Percentiles rank a stretch among this genome's conserved stretches.
These are phyloP conservation scores for Eupithecia abbreviata DNA, from an alignment of 2,888 invertebrate species.

Conservation along the genomic window DNA sequence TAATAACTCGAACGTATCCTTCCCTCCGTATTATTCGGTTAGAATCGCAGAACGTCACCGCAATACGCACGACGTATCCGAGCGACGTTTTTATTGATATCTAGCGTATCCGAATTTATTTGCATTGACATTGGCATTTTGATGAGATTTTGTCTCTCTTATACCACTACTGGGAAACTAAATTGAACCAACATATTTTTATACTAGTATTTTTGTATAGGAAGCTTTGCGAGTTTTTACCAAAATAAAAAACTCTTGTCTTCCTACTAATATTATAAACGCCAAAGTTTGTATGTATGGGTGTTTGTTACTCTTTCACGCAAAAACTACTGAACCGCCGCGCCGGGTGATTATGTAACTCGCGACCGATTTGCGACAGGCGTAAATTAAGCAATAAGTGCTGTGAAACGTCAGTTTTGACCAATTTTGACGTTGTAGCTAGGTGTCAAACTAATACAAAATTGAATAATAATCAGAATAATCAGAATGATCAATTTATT, in stretches of 20 bases:
- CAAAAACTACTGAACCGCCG: too few relatives aligned
- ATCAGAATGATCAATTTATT: too few relatives aligned
- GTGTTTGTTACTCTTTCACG: too few relatives aligned
- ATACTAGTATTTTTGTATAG: background rate
- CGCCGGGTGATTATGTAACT: too few relatives aligned
- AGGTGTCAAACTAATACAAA: too few relatives aligned
- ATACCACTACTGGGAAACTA: background rate
- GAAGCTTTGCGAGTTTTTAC: background rate
- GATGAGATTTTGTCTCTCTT: constrained; percentile 19
- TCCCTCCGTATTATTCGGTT: constrained; percentile 32
- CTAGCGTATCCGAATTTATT: constrained; percentile 31
- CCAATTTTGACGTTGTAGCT: too few relatives aligned
- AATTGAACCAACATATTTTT: background rate
- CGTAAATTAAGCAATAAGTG: too few relatives aligned
- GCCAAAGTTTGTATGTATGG: too few relatives aligned
- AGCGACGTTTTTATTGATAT: constrained; percentile 34
- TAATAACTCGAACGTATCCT: constrained; percentile 10
- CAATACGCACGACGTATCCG: constrained; percentile 25
- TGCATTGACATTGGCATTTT: constrained; percentile 12
- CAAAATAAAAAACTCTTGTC: background rate
- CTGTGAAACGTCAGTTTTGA: too few relatives aligned
- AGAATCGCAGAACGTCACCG: constrained; percentile 27
- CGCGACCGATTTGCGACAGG: too few relatives aligned
- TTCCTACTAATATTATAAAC: too few relatives aligned
- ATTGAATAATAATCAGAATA: too few relatives aligned